Base-by-base conservation (phyloP, 2,113 vertebrate species). In the Psephotus haematonotus region DNA sequence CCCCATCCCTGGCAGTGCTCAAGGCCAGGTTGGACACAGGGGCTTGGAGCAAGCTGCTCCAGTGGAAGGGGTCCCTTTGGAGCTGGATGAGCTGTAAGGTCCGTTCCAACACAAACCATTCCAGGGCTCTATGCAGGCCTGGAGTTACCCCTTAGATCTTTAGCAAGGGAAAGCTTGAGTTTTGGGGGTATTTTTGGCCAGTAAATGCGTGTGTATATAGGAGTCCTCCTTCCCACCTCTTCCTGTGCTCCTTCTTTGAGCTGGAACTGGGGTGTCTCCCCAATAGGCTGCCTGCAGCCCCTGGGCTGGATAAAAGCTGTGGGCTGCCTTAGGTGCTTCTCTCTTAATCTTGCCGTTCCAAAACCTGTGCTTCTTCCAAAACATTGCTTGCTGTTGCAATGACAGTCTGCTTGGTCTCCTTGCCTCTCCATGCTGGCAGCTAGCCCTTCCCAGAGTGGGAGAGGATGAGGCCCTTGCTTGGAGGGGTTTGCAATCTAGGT, bases 401-500 rank as follows among this genome's bases (percentile, higher is more conserved):
- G 41, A 1, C 57, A 80, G 76, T 52, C 50, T 44, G 46, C 47
- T 63, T 17, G 59, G 65, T 71, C 62, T 82, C 43, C 27, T 87
- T 13, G 69, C 39, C 65, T 83, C 37, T 43, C 50, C 13, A 0
- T 0, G 41, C 76, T 47, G 83, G 67, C 77, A 91, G 23, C 22
- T 62, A 52, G 87, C 67, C 49, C 50, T 92, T 29, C 63, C 84
- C 44, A 8, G 78, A 57, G 83, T 24, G 0, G 43, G 39, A 85
- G 84, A 13, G 67, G n/a, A 39, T 0, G 9, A 65, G 71, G 88
- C 50, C 49, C 52, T 84, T 1, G 52, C 93, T 96, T 27, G 0
- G 82, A 44, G 92, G 89, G 95, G 47, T 93, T 97, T 96, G 86
- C 91, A 93, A 85, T 95, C 82, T 96, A 91, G 95, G 95, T 97